phyloP scores from a whole-genome alignment of 2,797 vertebrate species.

The Micromesistius poutassou region DNA sequence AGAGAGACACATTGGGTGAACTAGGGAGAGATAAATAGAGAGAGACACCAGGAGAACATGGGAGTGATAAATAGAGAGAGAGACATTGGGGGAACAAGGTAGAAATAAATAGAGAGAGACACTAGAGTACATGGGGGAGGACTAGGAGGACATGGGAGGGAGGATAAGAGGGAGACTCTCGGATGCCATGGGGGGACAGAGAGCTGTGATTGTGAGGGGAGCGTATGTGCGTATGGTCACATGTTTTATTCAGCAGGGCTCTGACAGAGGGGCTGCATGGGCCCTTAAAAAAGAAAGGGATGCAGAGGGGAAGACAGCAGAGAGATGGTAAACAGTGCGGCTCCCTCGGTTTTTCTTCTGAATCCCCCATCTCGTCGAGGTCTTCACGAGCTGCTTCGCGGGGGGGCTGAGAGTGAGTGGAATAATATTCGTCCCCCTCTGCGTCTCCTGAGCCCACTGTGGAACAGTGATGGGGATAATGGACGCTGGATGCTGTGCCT shows the following conservation, averaged over 20 bases:
- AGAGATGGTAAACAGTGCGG: background rate
- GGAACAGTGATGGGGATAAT: background rate
- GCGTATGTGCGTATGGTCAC: conserved; percentile 39
- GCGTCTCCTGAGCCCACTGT: background rate
- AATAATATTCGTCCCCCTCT: background rate
- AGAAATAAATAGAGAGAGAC: background rate
- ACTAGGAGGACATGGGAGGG: background rate
- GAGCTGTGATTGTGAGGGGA: conserved; percentile 53
- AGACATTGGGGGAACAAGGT: background rate
- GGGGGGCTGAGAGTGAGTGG: background rate
- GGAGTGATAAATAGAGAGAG: background rate
- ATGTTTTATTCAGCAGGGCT: conserved; percentile 65
- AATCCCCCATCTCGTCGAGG: too few relatives aligned
- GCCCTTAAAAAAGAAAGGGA: background rate
- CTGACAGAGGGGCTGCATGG: background rate
- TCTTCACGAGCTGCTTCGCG: too few relatives aligned
- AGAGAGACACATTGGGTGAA: background rate
- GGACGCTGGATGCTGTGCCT: background rate
- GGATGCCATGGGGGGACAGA: conserved; percentile 24
- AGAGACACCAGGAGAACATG: background rate
- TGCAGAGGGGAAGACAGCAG: background rate
- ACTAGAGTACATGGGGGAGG: background rate
- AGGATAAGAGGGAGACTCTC: background rate
- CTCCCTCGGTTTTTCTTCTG: background rate
- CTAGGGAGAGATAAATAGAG: background rate